A percentile compares a stretch with the other conserved stretches of the same genome.
Evolutionary conservation across 2,113 vertebrate genomes (phyloP).

Genomic region (Typhlomys cinereus): DNA sequence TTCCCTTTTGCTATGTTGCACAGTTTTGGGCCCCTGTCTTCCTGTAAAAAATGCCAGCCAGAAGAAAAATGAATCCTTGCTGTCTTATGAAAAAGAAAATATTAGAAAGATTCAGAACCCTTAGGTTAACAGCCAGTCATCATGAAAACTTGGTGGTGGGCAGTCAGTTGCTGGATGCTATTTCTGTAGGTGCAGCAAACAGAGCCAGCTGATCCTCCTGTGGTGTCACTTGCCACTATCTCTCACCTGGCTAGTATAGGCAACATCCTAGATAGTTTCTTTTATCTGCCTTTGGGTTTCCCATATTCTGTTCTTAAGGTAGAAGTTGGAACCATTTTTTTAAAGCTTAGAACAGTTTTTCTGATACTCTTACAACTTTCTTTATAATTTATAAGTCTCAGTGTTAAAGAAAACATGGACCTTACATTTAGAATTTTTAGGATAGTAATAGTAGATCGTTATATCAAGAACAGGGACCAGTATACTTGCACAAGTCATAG

Average conservation of each 20-base stretch:
- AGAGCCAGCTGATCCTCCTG: not conserved
- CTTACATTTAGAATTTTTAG: not conserved
- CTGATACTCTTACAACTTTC: not conserved
- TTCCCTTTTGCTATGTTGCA: not conserved
- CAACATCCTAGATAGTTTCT: not conserved
- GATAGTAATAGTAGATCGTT: not conserved
- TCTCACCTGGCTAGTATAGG: not conserved
- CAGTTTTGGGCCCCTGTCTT: not conserved
- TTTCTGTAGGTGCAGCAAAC: not conserved
- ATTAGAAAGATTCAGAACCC: not conserved
- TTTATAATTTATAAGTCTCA: not conserved
- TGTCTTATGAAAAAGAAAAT: conserved; percentile 1
- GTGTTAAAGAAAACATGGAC: not conserved
- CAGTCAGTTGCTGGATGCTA: too few species aligned
- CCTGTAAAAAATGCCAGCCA: not conserved
- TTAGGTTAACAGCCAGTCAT: not conserved
- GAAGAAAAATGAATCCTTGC: not conserved
- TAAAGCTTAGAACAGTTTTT: not conserved
- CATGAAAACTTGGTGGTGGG: not conserved
- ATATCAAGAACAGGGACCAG: not conserved
- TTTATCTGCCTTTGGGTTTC: not conserved
- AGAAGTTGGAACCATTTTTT: not conserved
- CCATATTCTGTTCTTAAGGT: not conserved
- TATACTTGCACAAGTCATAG: not conserved
- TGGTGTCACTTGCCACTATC: not conserved